Evolutionary conservation across 2,797 vertebrate species (phyloP).

Genomic region (Gymnopithys bicolor): DNA sequence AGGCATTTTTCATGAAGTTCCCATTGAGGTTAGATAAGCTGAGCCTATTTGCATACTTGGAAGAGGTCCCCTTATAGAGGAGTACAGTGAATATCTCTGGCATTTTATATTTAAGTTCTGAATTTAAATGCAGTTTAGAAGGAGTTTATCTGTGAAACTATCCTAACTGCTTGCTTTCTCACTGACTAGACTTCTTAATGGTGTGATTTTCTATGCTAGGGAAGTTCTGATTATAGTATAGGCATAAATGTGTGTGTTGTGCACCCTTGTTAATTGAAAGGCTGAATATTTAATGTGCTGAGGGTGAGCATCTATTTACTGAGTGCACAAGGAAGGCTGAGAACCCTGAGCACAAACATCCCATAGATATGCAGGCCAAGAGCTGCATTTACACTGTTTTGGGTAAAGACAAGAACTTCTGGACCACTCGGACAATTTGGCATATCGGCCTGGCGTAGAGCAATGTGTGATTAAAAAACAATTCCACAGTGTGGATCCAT

Average conservation of each 20-base stretch:
- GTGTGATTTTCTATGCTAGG: slow-evolving; percentile 8
- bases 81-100: slow-evolving; percentile 43
- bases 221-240: slow-evolving; percentile 20
- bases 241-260: slow-evolving; percentile 4
- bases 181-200: slow-evolving; percentile 23
- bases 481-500: slow-evolving; percentile 76
- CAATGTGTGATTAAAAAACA: slow-evolving; percentile 77
- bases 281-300: not conserved
- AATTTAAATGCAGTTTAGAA: slow-evolving; percentile 51
- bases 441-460: slow-evolving; percentile 59
- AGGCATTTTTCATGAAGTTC: slow-evolving; percentile 36
- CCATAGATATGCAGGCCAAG: not conserved
- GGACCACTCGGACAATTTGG: slow-evolving; percentile 63
- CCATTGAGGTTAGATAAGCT: not conserved
- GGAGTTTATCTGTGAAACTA: slow-evolving; percentile 15
- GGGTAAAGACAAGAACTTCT: slow-evolving; percentile 72
- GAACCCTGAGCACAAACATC: not conserved
- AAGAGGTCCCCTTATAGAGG: slow-evolving; percentile 19
- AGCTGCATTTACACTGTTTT: slow-evolving; percentile 44
- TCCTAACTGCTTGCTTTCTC: slow-evolving; percentile 15
- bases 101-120: slow-evolving; percentile 51
- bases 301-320: slow-evolving; percentile 22
- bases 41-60: slow-evolving; percentile 51
- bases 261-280: slow-evolving; percentile 39
- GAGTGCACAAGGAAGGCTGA: slow-evolving; percentile 53